These are phyloP conservation scores for Cyphomyrus discorhynchus DNA, from an alignment of 2,113 vertebrate species.

Conservation along the genomic window DNA sequence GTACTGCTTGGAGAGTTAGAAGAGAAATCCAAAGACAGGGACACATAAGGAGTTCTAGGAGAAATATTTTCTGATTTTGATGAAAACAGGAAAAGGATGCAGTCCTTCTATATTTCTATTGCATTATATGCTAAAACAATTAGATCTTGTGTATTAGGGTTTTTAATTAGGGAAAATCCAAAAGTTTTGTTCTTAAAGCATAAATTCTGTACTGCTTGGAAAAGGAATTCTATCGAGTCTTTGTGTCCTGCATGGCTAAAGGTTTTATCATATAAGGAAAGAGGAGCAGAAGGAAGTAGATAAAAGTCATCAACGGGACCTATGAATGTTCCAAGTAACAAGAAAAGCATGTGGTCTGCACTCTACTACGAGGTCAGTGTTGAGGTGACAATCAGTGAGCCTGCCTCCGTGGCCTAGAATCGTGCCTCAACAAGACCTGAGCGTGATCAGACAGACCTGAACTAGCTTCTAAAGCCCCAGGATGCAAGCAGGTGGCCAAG, in stretches of 20 bases:
- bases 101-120: neutral
- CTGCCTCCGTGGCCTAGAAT: neutral
- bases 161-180: neutral
- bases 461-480: neutral
- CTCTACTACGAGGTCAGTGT: neutral
- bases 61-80: neutral
- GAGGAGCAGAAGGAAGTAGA: neutral
- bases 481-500: neutral
- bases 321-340: neutral
- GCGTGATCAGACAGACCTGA: neutral
- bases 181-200: neutral
- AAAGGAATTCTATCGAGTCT: neutral
- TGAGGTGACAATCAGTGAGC: neutral
- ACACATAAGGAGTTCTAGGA: neutral
- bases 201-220: neutral
- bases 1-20: neutral
- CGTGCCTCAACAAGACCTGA: neutral
- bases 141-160: neutral
- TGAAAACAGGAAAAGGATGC: neutral
- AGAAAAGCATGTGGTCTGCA: neutral
- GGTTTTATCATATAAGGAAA: neutral
- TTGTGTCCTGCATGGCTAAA: neutral
- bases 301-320: neutral
- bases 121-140: neutral
- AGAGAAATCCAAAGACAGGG: neutral